A percentile compares a stretch with the other conserved stretches of the same genome.
Evolutionary conservation across 30 jellyfish, hydroid and myxozoan genomes (phyloP).

Genomic region (Chrysaora quinquecirrha): DNA sequence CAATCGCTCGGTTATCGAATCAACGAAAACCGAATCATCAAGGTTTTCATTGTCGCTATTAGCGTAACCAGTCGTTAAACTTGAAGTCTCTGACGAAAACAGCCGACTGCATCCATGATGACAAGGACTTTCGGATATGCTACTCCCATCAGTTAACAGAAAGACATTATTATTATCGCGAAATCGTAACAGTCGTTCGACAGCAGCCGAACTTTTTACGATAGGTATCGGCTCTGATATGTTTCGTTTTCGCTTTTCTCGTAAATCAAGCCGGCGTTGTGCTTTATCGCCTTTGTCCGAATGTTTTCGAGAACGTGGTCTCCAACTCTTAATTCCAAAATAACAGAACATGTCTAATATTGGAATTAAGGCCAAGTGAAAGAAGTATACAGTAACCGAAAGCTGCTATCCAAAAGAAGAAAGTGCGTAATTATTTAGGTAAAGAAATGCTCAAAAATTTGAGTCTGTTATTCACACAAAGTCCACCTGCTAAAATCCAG

Average conservation of each 20-base stretch:
- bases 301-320: slow-evolving; percentile 38
- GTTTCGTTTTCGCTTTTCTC: slow-evolving; percentile 67
- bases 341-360: slow-evolving; percentile 37
- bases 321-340: slow-evolving; percentile 50
- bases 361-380: no score
- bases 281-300: slow-evolving; percentile 21
- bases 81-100: slow-evolving; percentile 52
- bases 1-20: slow-evolving; percentile 25
- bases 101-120: slow-evolving; percentile 57
- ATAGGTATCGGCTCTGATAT: slow-evolving; percentile 77
- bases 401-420: no score
- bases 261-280: slow-evolving; percentile 11
- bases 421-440: no score
- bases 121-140: slow-evolving; percentile 67
- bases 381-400: no score
- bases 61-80: slow-evolving; percentile 48
- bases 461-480: no score
- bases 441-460: no score
- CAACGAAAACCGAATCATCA: slow-evolving; percentile 54
- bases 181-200: slow-evolving; percentile 59
- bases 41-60: slow-evolving; percentile 12
- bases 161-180: slow-evolving; percentile 61
- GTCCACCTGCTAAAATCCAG: no score
- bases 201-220: slow-evolving; percentile 53
- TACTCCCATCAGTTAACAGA: slow-evolving; percentile 48